Conservation (phyloP, 2,797 vertebrate species). For the Sparus aurata region DNA sequence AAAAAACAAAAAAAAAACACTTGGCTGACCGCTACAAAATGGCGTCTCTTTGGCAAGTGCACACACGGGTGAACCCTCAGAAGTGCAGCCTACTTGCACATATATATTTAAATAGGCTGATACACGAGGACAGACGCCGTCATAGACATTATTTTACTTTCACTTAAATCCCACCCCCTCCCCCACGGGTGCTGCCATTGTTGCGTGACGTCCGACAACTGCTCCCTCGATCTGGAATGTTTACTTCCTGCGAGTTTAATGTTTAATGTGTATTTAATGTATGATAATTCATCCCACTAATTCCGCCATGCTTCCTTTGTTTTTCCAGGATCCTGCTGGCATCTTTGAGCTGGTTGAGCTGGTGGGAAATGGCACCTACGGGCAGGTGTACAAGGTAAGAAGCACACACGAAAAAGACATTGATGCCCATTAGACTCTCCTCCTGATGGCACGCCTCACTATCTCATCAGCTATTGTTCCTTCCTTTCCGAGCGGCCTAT, state of each 20-base stretch:
- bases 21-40: too few relatives aligned
- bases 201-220: too few relatives aligned
- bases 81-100: too few relatives aligned
- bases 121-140: too few relatives aligned
- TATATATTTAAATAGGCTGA: too few relatives aligned
- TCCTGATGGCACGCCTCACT: background rate
- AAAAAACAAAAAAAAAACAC: too few relatives aligned
- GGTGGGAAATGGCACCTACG: conserved; percentile 96
- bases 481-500: conserved; percentile 1
- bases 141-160: too few relatives aligned
- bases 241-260: background rate
- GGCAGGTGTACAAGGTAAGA: conserved; percentile 96
- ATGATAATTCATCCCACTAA: background rate
- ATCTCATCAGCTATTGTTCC: conserved; percentile 9
- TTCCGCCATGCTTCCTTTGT: conserved; percentile 25
- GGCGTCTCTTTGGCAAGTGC: too few relatives aligned
- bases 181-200: too few relatives aligned
- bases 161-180: too few relatives aligned
- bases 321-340: conserved; percentile 92
- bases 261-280: background rate
- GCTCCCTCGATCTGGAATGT: background rate
- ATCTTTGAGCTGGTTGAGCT: conserved; percentile 97
- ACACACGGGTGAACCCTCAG: too few relatives aligned
- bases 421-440: conserved; percentile 1
- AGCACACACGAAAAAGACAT: background rate